Evolutionary conservation across 2,888 invertebrate genomes (phyloP).

Genomic region (Xestobium rufovillosum): DNA sequence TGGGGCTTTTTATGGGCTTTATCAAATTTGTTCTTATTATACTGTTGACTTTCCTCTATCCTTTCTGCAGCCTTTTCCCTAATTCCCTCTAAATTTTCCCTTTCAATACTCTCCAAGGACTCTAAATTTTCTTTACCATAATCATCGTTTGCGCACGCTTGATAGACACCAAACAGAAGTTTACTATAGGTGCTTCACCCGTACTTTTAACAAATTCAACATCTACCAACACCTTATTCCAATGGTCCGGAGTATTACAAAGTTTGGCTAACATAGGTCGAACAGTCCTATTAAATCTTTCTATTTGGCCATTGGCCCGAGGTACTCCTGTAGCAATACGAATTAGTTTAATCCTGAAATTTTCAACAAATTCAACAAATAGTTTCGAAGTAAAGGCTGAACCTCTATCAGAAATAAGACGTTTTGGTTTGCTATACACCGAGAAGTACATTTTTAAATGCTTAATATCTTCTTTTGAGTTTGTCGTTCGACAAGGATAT

Average conservation of each 20-base stretch:
- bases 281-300: conserved; percentile 21
- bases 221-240: conserved; percentile 17
- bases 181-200: conserved; percentile 13
- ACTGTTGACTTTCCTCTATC: conserved; percentile 1
- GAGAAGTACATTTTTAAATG: conserved; percentile 7
- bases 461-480: conserved; percentile 7
- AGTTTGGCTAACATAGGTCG: conserved; percentile 26
- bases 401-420: conserved; percentile 24
- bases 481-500: too few relatives aligned
- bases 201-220: conserved; percentile 8
- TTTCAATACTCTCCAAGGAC: too few relatives aligned
- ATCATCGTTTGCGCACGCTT: too few relatives aligned
- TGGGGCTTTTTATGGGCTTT: neutral
- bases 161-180: conserved; percentile 12
- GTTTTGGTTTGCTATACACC: conserved; percentile 4
- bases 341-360: conserved; percentile 23
- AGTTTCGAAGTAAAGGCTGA: conserved; percentile 24
- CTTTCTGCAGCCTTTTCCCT: conserved; percentile 4
- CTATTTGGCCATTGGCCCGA: conserved; percentile 30
- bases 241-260: conserved; percentile 15
- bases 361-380: conserved; percentile 24
- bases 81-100: conserved; percentile 12
- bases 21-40: neutral
- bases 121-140: conserved; percentile 7
- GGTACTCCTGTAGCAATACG: conserved; percentile 27